Conservation (phyloP, 2,113 vertebrate genomes). For the Rutilus rutilus region DNA sequence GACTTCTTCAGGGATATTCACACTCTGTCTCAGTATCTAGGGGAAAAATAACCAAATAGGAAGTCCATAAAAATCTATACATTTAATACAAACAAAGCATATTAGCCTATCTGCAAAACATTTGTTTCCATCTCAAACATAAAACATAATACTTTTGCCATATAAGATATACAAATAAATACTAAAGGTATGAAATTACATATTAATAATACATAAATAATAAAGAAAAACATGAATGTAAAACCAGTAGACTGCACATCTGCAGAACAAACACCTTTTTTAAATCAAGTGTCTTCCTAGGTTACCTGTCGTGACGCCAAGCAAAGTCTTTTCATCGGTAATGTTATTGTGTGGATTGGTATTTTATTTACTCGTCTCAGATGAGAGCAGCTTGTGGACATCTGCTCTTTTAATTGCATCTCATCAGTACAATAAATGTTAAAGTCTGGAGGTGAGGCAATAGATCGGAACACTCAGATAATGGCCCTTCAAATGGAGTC, state of each 20-base stretch:
- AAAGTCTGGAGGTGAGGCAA: constrained; percentile 63
- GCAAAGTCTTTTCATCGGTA: constrained; percentile 51
- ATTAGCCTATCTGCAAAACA: neutral
- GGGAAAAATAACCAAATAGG: constrained; percentile 1
- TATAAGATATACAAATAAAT: neutral
- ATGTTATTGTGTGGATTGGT: constrained; percentile 63
- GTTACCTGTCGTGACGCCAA: constrained; percentile 37
- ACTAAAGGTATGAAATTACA: too few species aligned
- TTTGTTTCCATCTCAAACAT: neutral
- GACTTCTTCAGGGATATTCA: constrained; percentile 55
- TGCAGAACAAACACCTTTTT: neutral
- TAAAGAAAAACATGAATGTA: too few species aligned
- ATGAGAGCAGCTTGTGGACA: constrained; percentile 74
- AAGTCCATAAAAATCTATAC: neutral
- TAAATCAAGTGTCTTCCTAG: neutral
- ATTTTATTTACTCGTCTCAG: constrained; percentile 64
- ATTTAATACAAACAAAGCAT: neutral
- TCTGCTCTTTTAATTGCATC: constrained; percentile 74
- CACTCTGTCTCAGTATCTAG: constrained; percentile 13
- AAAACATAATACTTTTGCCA: neutral
- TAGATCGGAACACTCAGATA: constrained; percentile 68
- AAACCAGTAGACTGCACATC: neutral
- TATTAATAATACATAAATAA: neutral
- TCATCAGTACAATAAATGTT: constrained; percentile 66
- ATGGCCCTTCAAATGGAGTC: constrained; percentile 68